Evolutionary conservation across 2,888 invertebrate genomes (phyloP).

Genomic region (Lasioglossum pauxillum): DNA sequence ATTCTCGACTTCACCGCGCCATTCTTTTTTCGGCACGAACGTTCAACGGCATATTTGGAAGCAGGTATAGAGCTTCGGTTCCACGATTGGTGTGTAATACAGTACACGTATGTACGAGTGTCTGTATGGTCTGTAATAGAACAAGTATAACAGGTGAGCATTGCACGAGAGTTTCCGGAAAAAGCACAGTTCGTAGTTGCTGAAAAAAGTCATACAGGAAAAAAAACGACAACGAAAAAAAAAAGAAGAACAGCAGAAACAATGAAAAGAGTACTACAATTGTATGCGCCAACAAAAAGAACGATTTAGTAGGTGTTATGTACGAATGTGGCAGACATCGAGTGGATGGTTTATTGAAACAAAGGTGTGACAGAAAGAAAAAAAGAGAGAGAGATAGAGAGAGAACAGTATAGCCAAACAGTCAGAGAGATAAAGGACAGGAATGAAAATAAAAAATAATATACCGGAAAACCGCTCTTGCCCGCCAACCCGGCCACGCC

Average conservation of each 20-base stretch:
- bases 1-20: neutral
- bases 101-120: conserved; percentile 24
- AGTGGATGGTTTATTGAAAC: conserved; percentile 30
- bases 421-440: conserved; percentile 63
- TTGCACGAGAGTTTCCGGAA: conserved; percentile 40
- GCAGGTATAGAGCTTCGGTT: conserved; percentile 40
- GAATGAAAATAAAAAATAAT: conserved; percentile 86
- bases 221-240: conserved; percentile 4
- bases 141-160: conserved; percentile 33
- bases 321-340: conserved; percentile 38
- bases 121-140: neutral
- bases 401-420: conserved; percentile 27
- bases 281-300: conserved; percentile 43
- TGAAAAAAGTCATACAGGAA: conserved; percentile 15
- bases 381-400: neutral
- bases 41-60: conserved; percentile 64
- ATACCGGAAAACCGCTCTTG: conserved; percentile 96
- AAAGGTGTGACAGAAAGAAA: neutral
- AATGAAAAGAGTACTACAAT: conserved; percentile 35
- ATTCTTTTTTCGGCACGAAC: neutral
- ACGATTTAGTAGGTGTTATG: conserved; percentile 58
- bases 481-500: conserved; percentile 92
- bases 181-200: conserved; percentile 52
- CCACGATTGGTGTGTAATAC: conserved; percentile 17
- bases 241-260: conserved; percentile 11